These are phyloP conservation scores for Smutsia gigantea DNA, from an alignment of 2,797 vertebrate genomes.

Conservation along the genomic window DNA sequence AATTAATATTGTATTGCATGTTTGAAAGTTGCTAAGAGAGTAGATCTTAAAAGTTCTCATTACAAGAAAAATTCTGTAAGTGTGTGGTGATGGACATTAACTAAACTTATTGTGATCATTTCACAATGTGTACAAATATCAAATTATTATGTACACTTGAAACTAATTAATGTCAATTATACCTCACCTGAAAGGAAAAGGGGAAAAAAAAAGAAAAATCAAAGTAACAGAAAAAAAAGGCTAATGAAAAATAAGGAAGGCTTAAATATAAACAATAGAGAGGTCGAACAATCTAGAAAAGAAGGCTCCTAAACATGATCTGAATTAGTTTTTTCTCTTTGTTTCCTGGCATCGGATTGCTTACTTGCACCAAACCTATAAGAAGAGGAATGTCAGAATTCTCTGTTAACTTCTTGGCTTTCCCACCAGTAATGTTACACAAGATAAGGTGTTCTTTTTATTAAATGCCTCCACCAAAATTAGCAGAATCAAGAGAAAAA, in stretches of 20 bases:
- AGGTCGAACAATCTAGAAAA: neutral
- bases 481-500: constrained; percentile 6
- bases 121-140: neutral
- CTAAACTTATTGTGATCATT: neutral
- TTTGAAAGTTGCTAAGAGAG: neutral
- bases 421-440: neutral
- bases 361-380: neutral
- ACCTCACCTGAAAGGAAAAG: neutral
- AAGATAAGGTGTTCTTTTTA: neutral
- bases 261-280: neutral
- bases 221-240: neutral
- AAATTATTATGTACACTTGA: neutral
- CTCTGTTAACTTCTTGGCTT: neutral
- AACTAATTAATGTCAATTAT: neutral
- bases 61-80: neutral
- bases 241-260: neutral
- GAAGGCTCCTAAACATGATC: neutral
- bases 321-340: neutral
- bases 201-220: neutral
- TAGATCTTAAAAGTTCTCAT: neutral
- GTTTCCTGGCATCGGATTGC: neutral
- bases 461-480: constrained; percentile 14
- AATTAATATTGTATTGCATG: neutral
- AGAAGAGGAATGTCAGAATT: neutral
- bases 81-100: neutral